Percentiles rank a stretch among this genome's conserved stretches.
phyloP scores from a whole-genome alignment of 2,113 vertebrate genomes.

The Anolis sagrei region DNA sequence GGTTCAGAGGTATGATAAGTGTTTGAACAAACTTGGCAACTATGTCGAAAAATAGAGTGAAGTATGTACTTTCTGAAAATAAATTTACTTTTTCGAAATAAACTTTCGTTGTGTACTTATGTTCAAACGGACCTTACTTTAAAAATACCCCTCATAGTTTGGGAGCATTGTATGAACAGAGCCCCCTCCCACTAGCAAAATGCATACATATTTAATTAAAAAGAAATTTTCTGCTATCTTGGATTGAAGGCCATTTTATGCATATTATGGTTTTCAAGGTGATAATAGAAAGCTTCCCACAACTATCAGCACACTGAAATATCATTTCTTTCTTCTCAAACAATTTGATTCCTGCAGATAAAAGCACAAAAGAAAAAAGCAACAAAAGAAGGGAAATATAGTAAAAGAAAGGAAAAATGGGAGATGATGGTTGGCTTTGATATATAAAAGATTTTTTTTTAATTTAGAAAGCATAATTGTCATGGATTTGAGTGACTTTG shows the following conservation, averaged over 20 bases:
- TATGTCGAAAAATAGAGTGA: too few relatives aligned
- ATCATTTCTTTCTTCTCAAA: neutral
- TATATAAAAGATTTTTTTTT: too few relatives aligned
- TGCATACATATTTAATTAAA: neutral
- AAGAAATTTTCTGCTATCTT: neutral
- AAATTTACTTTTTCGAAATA: too few relatives aligned
- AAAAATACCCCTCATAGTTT: too few relatives aligned
- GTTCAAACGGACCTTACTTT: too few relatives aligned
- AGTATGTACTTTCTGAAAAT: too few relatives aligned
- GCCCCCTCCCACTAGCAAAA: neutral
- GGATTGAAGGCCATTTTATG: neutral
- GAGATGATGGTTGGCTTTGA: too few relatives aligned
- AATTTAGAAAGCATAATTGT: neutral
- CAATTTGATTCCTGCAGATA: neutral
- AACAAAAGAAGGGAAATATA: neutral
- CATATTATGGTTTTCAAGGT: neutral
- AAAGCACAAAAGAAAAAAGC: neutral
- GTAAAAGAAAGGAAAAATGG: too few relatives aligned
- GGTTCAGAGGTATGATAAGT: too few relatives aligned
- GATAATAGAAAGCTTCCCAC: neutral
- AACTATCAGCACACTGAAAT: neutral
- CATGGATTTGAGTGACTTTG: neutral
- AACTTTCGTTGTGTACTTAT: too few relatives aligned
- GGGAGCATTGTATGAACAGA: neutral
- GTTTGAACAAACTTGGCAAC: too few relatives aligned